These are phyloP conservation scores for Heliocidaris erythrogramma DNA, from an alignment of 35 echinoderm and acorn worm genomes.

Conservation along the genomic window DNA sequence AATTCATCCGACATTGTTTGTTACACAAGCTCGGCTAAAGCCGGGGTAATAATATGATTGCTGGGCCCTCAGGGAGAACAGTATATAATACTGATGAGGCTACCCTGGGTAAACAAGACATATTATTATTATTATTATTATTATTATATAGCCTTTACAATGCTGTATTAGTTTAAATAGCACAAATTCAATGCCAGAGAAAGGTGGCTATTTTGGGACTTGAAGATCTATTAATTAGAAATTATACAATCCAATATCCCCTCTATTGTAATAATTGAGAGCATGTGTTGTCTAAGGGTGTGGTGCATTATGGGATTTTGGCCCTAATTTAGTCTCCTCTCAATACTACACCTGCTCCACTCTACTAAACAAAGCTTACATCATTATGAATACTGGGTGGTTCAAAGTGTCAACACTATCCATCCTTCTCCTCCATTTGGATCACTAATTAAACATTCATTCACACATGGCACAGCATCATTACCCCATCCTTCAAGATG, in stretches of 20 bases:
- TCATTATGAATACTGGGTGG: not conserved
- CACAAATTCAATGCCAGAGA: not conserved
- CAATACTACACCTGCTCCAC: not conserved
- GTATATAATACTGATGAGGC: no score
- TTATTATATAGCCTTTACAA: no score
- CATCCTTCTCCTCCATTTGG: not conserved
- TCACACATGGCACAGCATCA: not conserved
- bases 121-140: no score
- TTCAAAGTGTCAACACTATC: slow-evolving; percentile 3
- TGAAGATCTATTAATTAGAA: not conserved
- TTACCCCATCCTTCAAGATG: not conserved
- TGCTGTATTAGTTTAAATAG: no score
- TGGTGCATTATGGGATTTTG: not conserved
- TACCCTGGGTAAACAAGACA: no score
- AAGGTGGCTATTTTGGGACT: not conserved
- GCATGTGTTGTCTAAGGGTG: not conserved
- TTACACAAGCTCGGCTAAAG: no score
- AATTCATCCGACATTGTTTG: no score
- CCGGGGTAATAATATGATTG: no score
- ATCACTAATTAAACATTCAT: slow-evolving; percentile 13
- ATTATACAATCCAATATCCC: not conserved
- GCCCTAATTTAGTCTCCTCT: not conserved
- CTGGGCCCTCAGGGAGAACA: no score
- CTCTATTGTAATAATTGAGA: not conserved
- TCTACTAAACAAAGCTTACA: not conserved